These are phyloP conservation scores for Hesperophylax magnus DNA, from an alignment of 1,140 invertebrate species.

Conservation along the genomic window DNA sequence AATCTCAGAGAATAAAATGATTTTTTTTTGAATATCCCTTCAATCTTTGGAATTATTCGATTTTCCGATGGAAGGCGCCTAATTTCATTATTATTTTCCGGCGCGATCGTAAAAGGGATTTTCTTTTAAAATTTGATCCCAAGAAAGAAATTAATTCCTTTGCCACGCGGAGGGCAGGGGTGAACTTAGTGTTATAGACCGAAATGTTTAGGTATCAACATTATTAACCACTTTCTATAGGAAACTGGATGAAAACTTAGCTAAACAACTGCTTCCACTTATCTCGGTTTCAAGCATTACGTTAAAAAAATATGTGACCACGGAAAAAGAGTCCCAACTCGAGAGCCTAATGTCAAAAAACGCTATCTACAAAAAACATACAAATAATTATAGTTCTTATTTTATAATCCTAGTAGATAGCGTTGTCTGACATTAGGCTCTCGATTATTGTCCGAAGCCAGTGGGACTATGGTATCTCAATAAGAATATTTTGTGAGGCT, in stretches of 20 bases:
- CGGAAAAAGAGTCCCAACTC: background rate
- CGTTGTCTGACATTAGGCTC: no score
- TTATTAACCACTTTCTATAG: background rate
- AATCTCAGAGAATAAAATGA: background rate
- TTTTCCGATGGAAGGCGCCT: constrained; percentile 11
- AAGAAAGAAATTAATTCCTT: constrained; percentile 24
- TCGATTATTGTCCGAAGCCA: no score
- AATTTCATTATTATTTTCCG: constrained; percentile 28
- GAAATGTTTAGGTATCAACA: background rate
- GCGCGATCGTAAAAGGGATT: background rate
- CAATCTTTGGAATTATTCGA: constrained; percentile 16
- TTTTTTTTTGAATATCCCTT: background rate
- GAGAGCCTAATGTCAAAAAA: no score
- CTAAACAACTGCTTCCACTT: background rate
- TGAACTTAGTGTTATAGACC: background rate
- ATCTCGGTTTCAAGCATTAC: background rate
- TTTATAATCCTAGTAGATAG: no score
- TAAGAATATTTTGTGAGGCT: no score
- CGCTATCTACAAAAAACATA: no score
- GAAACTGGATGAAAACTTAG: background rate
- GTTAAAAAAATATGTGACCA: background rate
- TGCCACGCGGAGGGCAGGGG: background rate
- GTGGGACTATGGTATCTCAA: no score
- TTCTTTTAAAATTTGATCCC: constrained; percentile 12
- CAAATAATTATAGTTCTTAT: no score